Conservation (phyloP, 35 echinoderm and acorn worm species). For the Heliocidaris tuberculata region DNA sequence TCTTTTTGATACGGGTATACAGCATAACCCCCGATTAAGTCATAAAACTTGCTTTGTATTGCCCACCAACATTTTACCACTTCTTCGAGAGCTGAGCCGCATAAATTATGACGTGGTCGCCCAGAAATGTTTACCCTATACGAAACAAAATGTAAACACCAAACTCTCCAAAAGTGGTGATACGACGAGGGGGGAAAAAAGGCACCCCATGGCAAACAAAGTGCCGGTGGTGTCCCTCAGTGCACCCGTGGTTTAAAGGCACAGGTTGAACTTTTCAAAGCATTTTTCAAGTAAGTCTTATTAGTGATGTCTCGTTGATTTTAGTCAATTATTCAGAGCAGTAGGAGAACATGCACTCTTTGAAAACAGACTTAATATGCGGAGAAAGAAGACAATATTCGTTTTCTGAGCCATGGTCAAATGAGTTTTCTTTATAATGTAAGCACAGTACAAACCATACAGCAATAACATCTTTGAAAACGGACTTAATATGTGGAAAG, state of each 20-base stretch:
- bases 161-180: neutral
- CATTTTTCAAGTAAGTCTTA: no score
- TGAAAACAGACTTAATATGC: neutral
- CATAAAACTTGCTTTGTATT: neutral
- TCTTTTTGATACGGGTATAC: neutral
- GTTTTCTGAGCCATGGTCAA: neutral
- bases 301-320: no score
- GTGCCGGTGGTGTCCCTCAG: neutral
- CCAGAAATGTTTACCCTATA: constrained; percentile 17
- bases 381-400: neutral
- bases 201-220: neutral
- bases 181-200: neutral
- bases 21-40: neutral
- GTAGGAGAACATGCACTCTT: neutral
- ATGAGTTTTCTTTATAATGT: no score
- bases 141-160: neutral
- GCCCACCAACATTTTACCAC: neutral
- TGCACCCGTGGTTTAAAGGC: neutral
- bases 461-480: no score
- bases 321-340: no score
- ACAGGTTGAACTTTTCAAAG: neutral
- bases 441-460: no score
- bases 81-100: neutral
- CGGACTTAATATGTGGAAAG: neutral
- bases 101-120: constrained; percentile 10